A percentile compares a stretch with the other conserved stretches of the same genome.
phyloP scores from a whole-genome alignment of 2,113 vertebrate species.

The Grammomys dolichurus region DNA sequence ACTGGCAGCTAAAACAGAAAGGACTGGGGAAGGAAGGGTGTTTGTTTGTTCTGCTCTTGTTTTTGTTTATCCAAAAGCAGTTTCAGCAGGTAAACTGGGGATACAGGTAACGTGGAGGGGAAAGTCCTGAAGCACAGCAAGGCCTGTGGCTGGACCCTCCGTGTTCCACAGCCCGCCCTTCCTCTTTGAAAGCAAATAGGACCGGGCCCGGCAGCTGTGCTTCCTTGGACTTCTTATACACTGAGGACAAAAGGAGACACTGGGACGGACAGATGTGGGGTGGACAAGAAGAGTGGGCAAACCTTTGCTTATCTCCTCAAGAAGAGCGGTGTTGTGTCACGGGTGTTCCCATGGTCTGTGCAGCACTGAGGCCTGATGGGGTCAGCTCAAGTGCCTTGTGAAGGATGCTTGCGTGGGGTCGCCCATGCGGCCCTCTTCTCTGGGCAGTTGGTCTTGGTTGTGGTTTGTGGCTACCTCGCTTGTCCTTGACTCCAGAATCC shows the following conservation, averaged over 20 bases:
- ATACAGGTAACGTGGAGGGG: conserved; percentile 53
- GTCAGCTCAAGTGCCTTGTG: conserved; percentile 81
- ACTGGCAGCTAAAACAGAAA: conserved; percentile 74
- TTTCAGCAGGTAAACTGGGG: conserved; percentile 74
- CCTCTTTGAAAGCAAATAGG: conserved; percentile 54
- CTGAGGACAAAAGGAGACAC: conserved; percentile 54
- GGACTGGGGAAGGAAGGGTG: conserved; percentile 63
- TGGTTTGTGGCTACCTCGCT: conserved; percentile 77
- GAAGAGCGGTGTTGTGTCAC: conserved; percentile 46
- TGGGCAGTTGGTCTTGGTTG: conserved; percentile 51
- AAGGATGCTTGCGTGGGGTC: conserved; percentile 68
- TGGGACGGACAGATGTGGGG: conserved; percentile 28
- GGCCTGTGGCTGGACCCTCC: conserved; percentile 49
- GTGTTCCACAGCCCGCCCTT: conserved; percentile 50
- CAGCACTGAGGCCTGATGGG: conserved; percentile 43
- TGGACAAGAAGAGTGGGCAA: conserved; percentile 42
- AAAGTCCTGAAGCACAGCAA: conserved; percentile 39
- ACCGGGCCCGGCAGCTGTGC: conserved; percentile 58
- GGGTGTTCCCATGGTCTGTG: neutral
- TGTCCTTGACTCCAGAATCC: conserved; percentile 69
- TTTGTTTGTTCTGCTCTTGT: conserved; percentile 73
- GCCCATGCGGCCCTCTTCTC: conserved; percentile 46
- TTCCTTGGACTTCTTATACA: conserved; percentile 57
- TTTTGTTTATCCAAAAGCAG: conserved; percentile 76
- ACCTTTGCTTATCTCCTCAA: conserved; percentile 1